phyloP scores from a whole-genome alignment of 2,888 invertebrate species.

The Seladonia tumulorum region DNA sequence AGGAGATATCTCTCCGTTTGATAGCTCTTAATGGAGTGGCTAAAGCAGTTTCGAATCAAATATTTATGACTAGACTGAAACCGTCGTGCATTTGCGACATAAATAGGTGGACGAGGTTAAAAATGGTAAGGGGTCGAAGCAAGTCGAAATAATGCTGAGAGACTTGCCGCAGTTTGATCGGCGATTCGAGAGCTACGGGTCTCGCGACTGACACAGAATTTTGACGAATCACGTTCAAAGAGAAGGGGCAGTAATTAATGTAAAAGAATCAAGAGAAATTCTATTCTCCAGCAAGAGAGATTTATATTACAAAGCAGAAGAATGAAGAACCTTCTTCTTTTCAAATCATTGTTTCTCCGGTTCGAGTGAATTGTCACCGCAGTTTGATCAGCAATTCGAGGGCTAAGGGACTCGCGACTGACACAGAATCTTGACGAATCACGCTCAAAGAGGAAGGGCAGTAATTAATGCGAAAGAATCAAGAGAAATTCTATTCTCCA shows the following conservation, averaged over 20 bases:
- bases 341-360: not conserved
- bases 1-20: not conserved
- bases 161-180: not conserved
- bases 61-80: not conserved
- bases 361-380: not conserved
- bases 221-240: not conserved
- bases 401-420: not conserved
- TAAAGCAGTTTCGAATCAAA: not conserved
- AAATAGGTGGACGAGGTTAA: not conserved
- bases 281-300: too few relatives aligned
- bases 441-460: not conserved
- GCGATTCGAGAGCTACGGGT: not conserved
- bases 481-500: not conserved
- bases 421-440: not conserved
- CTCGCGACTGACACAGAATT: not conserved
- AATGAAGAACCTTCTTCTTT: not conserved
- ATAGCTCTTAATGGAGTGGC: not conserved
- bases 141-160: too few relatives aligned
- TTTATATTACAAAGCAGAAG: not conserved
- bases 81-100: too few relatives aligned
- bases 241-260: not conserved
- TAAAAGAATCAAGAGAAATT: not conserved
- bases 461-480: not conserved
- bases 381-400: not conserved
- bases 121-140: not conserved